Percentiles rank a stretch among this genome's conserved stretches.
Conservation (phyloP, 2,888 invertebrate genomes). For the Drosophila quinaria region DNA sequence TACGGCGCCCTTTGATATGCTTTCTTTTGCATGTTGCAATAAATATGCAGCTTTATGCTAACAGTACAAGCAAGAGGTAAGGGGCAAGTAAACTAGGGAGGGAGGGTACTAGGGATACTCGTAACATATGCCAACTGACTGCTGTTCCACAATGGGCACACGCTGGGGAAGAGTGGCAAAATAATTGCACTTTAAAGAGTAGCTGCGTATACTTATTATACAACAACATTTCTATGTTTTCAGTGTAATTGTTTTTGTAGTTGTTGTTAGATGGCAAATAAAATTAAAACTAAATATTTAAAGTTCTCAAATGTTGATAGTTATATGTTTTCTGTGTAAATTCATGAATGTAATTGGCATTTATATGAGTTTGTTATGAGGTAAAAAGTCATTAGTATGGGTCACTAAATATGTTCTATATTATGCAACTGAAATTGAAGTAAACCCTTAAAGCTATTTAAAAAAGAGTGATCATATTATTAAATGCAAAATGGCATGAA, state of each 20-base stretch:
- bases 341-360: slow-evolving; percentile 3
- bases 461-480: background rate
- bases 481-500: background rate
- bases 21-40: slow-evolving; percentile 80
- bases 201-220: slow-evolving; percentile 17
- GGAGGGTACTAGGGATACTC: slow-evolving; percentile 21
- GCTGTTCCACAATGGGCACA: slow-evolving; percentile 31
- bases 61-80: slow-evolving; percentile 3
- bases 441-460: too few species aligned
- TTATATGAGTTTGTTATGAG: slow-evolving; percentile 5
- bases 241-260: background rate
- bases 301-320: slow-evolving; percentile 1
- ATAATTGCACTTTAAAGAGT: slow-evolving; percentile 38
- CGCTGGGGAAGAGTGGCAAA: slow-evolving; percentile 18
- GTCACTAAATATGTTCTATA: background rate
- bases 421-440: background rate
- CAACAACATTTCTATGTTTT: slow-evolving; percentile 3
- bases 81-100: background rate
- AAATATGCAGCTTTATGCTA: slow-evolving; percentile 81
- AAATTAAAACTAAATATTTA: slow-evolving; percentile 26
- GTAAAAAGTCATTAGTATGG: background rate
- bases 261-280: background rate
- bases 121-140: slow-evolving; percentile 62
- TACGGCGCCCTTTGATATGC: slow-evolving; percentile 72
- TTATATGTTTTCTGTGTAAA: slow-evolving; percentile 2